Evolutionary conservation across 2,113 vertebrate genomes (phyloP).

Genomic region (Quiscalus mexicanus): DNA sequence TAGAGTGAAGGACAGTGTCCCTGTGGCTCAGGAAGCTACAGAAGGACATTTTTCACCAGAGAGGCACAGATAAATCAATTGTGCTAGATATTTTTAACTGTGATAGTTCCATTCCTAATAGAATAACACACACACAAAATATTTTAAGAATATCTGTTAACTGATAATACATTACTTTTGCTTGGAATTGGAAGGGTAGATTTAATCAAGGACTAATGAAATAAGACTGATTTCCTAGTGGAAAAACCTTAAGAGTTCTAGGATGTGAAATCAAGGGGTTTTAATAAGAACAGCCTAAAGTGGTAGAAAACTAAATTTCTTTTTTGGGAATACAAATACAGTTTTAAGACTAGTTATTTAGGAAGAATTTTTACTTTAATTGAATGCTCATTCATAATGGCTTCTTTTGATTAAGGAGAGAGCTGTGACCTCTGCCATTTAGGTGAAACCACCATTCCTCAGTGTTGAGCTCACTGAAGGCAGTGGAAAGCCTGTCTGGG

Average conservation of each 20-base stretch:
- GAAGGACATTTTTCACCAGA: background rate
- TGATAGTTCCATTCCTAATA: background rate
- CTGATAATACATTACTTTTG: background rate
- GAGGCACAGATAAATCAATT: background rate
- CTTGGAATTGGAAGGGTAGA: background rate
- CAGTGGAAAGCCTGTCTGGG: background rate
- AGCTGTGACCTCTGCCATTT: background rate
- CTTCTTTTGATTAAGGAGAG: background rate
- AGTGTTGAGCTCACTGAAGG: background rate
- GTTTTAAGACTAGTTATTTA: background rate
- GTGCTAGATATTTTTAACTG: background rate
- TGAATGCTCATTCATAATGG: background rate
- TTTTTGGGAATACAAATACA: background rate
- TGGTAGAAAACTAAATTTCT: background rate
- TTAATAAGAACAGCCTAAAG: background rate
- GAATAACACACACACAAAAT: background rate
- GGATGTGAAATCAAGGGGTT: background rate
- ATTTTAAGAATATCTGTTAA: background rate
- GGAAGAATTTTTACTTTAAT: background rate
- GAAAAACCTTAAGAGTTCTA: background rate
- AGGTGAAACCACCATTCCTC: background rate
- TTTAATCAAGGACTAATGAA: background rate
- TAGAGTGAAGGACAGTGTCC: background rate
- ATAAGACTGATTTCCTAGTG: background rate
- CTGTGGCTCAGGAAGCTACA: background rate